A percentile compares a stretch with the other conserved stretches of the same genome.
Evolutionary conservation across 2,113 vertebrate genomes (phyloP).

Genomic region (Nipponia nippon): DNA sequence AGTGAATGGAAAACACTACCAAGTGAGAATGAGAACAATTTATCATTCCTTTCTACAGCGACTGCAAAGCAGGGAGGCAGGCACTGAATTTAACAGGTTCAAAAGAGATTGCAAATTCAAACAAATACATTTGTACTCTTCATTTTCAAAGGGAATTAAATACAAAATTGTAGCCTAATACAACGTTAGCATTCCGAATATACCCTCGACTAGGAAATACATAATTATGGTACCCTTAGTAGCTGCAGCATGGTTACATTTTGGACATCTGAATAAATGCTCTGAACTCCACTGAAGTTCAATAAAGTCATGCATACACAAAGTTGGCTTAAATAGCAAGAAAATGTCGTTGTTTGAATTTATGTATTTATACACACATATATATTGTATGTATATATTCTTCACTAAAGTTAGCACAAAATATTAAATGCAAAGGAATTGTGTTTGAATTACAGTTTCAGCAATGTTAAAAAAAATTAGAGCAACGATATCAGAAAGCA

Average conservation of each 20-base stretch:
- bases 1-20: not conserved
- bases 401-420: not conserved
- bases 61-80: not conserved
- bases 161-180: not conserved
- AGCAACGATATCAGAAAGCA: not conserved
- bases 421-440: not conserved
- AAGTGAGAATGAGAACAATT: slow-evolving; percentile 12
- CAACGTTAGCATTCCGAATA: not conserved
- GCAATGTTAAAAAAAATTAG: not conserved
- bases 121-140: not conserved
- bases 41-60: not conserved
- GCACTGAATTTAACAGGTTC: not conserved
- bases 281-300: not conserved
- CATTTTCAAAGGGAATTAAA: not conserved
- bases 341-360: not conserved
- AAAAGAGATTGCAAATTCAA: not conserved
- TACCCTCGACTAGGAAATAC: not conserved
- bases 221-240: not conserved
- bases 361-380: not conserved
- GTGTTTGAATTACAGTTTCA: not conserved
- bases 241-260: not conserved
- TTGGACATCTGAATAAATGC: not conserved
- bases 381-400: not conserved
- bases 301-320: not conserved
- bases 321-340: not conserved